Evolutionary conservation across 2,113 vertebrate species (phyloP).

Genomic region (Urocitellus parryii): DNA sequence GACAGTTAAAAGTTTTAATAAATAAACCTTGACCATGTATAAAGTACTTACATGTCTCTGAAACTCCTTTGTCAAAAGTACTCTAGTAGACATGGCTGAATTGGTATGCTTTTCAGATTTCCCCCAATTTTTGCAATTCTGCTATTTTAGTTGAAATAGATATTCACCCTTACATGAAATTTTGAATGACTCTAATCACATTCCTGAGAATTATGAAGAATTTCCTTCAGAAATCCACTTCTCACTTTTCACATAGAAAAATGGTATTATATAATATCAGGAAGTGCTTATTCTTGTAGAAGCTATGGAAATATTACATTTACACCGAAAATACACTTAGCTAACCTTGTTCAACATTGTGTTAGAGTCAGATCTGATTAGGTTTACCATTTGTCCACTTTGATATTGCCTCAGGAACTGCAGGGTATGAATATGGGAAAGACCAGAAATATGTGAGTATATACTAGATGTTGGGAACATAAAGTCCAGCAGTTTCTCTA

Average conservation of each 20-base stretch:
- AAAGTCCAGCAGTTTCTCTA: not conserved
- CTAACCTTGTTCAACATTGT: not conserved
- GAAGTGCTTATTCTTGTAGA: not conserved
- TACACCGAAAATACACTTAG: not conserved
- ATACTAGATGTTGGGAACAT: not conserved
- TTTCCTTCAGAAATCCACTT: not conserved
- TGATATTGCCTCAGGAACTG: not conserved
- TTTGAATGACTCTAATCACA: not conserved
- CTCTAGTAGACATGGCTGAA: not conserved
- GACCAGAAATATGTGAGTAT: not conserved
- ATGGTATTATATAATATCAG: not conserved
- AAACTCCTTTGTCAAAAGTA: not conserved
- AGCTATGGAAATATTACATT: not conserved
- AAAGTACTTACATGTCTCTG: not conserved
- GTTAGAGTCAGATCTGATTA: not conserved
- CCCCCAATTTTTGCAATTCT: not conserved
- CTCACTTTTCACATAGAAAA: not conserved
- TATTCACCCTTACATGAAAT: not conserved
- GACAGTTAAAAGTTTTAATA: not conserved
- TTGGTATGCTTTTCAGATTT: not conserved
- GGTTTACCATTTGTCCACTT: not conserved
- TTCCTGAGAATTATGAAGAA: conserved; percentile 26
- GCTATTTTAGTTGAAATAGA: not conserved
- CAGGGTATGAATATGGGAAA: not conserved
- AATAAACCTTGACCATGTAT: not conserved